Base-by-base conservation (phyloP, 2,888 invertebrate genomes). In the Leptinotarsa juncta region DNA sequence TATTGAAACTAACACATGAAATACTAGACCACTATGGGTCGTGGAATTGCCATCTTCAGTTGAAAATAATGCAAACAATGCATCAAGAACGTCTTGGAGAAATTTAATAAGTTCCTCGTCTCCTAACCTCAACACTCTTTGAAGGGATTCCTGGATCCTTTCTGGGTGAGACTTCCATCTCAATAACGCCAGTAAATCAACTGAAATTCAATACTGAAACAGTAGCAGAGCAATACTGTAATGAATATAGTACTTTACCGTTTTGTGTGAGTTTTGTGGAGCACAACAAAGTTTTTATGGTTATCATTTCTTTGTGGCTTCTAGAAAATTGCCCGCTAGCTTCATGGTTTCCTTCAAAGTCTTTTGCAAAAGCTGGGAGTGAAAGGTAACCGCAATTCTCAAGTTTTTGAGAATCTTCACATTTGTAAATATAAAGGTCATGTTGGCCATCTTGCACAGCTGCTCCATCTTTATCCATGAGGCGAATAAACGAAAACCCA, bases 181-280 rank as follows among this genome's bases (percentile, higher is more conserved):
- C 3, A 98, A 89, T 62, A 98, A 88, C 5, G 96, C 95, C 76
- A 98, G 88, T 49, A 98, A 89, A 88, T 98, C 97, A 84, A 94
- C 95, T 95, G 88, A 74, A 88, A 89, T 69, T 26, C 72, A 70
- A 67, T 12, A 60, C 26, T 15, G 14, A 65, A 65, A 71, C 18
- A 26, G 20, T 20, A 48, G 42, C 18, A 50, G 10, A 42, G 42
- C 42, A 42, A 42, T 50, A 73, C 65, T 49, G 16, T 72, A 20
- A 66, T 62, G 65, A 55, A 23, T 10, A 18, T 42, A 87, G 42
- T 42, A 42, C 2, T 42, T 85, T 87, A 94, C 95, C 94, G 85
- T 98, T 98, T 88, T 98, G 98, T 0, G 98, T 98, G 12, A 98
- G 90, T 87, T 98, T 98, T n/a, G 98, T 98, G 26, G 98, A 98